Percentiles rank a stretch among this genome's conserved stretches.
Evolutionary conservation across 2,888 invertebrate species (phyloP).

Genomic region (Periphyllus acericola): DNA sequence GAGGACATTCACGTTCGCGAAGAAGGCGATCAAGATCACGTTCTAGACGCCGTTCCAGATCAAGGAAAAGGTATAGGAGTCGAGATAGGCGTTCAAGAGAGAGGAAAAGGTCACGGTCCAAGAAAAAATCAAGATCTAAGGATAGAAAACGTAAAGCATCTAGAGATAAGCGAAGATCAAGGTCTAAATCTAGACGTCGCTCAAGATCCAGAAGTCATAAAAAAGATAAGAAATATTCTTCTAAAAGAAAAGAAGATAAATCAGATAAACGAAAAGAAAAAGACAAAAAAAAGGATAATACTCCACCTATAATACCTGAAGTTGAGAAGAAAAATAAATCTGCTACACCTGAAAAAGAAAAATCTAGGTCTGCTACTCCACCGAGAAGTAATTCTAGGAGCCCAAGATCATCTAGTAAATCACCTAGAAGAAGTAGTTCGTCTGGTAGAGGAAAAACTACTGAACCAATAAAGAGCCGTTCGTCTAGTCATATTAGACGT

Average conservation of each 20-base stretch:
- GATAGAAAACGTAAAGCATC: slow-evolving; percentile 58
- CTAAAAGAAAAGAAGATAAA: slow-evolving; percentile 63
- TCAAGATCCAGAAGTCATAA: slow-evolving; percentile 54
- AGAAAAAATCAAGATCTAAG: slow-evolving; percentile 50
- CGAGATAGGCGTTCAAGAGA: slow-evolving; percentile 61
- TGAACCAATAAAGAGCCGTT: slow-evolving; percentile 67
- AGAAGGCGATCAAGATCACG: slow-evolving; percentile 70
- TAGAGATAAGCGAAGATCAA: slow-evolving; percentile 42
- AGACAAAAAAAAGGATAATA: slow-evolving; percentile 62
- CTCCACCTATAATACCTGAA: slow-evolving; percentile 62
- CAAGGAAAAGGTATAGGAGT: slow-evolving; percentile 66
- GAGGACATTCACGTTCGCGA: slow-evolving; percentile 68
- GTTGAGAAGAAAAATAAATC: slow-evolving; percentile 63
- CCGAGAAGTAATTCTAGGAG: slow-evolving; percentile 53
- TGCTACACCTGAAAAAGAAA: slow-evolving; percentile 62
- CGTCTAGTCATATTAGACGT: slow-evolving; percentile 63
- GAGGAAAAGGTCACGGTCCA: slow-evolving; percentile 50
- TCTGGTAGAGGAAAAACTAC: slow-evolving; percentile 65
- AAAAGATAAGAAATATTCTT: slow-evolving; percentile 62
- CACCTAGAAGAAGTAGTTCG: slow-evolving; percentile 53
- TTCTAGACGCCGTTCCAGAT: slow-evolving; percentile 68
- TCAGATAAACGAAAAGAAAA: slow-evolving; percentile 62
- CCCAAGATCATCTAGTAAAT: slow-evolving; percentile 50
- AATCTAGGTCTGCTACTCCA: slow-evolving; percentile 59
- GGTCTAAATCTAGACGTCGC: slow-evolving; percentile 56